Evolutionary conservation across 1,140 invertebrate species (phyloP).

Genomic region (Dreissena rostriformis): DNA sequence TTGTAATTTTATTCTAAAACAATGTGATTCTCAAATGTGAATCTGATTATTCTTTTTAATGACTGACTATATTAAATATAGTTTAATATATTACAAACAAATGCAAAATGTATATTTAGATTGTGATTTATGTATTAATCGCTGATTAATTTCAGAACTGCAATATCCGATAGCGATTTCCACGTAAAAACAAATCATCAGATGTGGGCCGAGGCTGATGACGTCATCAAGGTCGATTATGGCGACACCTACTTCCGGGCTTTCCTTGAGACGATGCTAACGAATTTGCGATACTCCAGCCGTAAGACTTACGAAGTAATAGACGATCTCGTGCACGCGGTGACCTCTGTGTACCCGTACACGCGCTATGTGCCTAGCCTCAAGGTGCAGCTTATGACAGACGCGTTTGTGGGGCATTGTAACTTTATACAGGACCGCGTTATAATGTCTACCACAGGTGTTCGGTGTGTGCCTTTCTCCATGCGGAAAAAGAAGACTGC

Average conservation of each 20-base stretch:
- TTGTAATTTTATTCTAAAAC: too few relatives aligned
- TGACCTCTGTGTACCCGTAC: constrained; percentile 55
- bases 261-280: constrained; percentile 41
- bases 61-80: too few relatives aligned
- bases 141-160: constrained; percentile 48
- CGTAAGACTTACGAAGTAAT: too few relatives aligned
- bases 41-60: too few relatives aligned
- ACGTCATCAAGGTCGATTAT: constrained; percentile 57
- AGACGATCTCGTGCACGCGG: too few relatives aligned
- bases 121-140: too few relatives aligned
- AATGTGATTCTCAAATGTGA: too few relatives aligned
- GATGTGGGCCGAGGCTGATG: constrained; percentile 57
- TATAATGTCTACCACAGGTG: background rate
- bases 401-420: constrained; percentile 33
- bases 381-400: constrained; percentile 44
- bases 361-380: constrained; percentile 55
- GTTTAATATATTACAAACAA: too few relatives aligned
- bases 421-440: constrained; percentile 21
- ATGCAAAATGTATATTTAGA: too few relatives aligned
- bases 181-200: constrained; percentile 42
- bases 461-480: constrained; percentile 34
- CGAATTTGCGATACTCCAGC: constrained; percentile 46
- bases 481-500: constrained; percentile 41
- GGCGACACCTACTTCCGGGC: constrained; percentile 61
- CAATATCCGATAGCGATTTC: constrained; percentile 40